Evolutionary conservation across 2,888 invertebrate species (phyloP).

Genomic region (Tenodera sinensis): DNA sequence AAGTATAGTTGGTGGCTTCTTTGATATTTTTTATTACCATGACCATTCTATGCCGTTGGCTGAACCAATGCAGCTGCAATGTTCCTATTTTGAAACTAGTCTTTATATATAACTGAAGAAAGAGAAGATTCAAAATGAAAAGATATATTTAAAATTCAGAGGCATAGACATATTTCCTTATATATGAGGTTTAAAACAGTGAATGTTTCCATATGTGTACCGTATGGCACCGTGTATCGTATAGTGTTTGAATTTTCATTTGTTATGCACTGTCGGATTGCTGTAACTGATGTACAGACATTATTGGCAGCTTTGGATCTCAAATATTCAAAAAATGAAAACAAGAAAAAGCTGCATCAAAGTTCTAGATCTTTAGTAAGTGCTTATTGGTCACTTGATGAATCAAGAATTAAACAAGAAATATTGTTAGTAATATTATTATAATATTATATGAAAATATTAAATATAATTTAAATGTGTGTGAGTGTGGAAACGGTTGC

Average conservation of each 20-base stretch:
- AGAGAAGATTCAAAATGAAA: constrained; percentile 21
- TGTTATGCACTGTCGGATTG: background rate
- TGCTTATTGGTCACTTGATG: background rate
- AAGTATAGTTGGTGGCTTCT: constrained; percentile 14
- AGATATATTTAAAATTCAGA: background rate
- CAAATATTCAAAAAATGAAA: background rate
- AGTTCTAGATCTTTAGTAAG: background rate
- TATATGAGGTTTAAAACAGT: background rate
- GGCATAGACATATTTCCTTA: constrained; percentile 4
- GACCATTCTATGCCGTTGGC: constrained; percentile 21
- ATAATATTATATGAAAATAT: constrained; percentile 19
- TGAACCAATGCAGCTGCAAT: constrained; percentile 40
- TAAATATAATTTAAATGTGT: constrained; percentile 11
- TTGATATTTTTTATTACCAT: constrained; percentile 19
- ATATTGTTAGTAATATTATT: constrained; percentile 12
- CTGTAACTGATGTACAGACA: background rate
- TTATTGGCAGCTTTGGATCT: background rate
- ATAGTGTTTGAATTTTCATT: background rate
- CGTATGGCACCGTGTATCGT: background rate
- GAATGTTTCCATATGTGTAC: constrained; percentile 1
- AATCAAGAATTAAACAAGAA: background rate
- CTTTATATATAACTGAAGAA: constrained; percentile 35
- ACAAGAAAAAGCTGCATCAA: background rate
- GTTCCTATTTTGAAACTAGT: constrained; percentile 54
- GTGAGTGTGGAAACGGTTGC: constrained; percentile 16